Base-by-base conservation (phyloP, 2,797 vertebrate genomes). In the Falco peregrinus region DNA sequence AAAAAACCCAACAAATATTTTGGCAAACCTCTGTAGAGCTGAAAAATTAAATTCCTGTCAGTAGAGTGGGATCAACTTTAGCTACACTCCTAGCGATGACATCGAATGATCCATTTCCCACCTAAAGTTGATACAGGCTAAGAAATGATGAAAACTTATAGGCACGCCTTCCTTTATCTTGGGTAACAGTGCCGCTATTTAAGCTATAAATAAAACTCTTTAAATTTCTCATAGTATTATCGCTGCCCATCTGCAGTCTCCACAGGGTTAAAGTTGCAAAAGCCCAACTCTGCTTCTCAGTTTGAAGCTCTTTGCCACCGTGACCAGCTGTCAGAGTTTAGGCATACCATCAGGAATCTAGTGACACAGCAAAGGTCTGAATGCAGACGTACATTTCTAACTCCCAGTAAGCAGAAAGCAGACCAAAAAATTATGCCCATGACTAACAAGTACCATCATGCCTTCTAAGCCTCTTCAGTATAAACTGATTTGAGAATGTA, bases 341-440 rank as follows among this genome's bases (percentile, higher is more conserved):
- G 47, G 67, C 87, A 10, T 64, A 93, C 9, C 73, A 82, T 77
- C 77, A 94, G 91, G 90, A 97, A 96, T 87, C 74, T 78, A 93
- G 93, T 57, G 83, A 93, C 87, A 92, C 87, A 84, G 95, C 83
- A 86, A 84, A 97, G 90, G 68, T 77, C 85, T 96, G 73, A 92
- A 80, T 24, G 51, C 43, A 50, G 71, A 75, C 61, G 25, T 1
- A 47, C 56, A 79, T 70, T 86, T 87, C 57, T 77, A 63, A 87
- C 88, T 91, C 84, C 45, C 39, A 75, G 47, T 25, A 70, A 47
- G 35, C 61, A 26, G 7, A 87, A 87, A 89, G 63, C n/a, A 53
- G 41, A 85, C 35, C 64, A 84, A 82, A 82, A 97, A 87, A 88
- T 78, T 54, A 88, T 56, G 50, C 73, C 93, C 88, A 35, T 93